phyloP scores from a whole-genome alignment of 2,113 vertebrate genomes.

The Mobula hypostoma region DNA sequence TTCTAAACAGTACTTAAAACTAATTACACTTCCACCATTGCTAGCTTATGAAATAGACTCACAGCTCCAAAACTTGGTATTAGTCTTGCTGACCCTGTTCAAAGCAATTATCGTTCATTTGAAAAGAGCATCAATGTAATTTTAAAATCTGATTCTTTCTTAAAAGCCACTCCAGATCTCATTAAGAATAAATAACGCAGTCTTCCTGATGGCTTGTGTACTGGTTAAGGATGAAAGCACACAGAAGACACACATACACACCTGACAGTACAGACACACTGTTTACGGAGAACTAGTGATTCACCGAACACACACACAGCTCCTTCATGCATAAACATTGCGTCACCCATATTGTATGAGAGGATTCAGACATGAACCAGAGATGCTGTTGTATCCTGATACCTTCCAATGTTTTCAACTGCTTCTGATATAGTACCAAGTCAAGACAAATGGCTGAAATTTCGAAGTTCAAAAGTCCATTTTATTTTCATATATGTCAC shows the following conservation, averaged over 20 bases:
- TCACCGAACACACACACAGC: no score
- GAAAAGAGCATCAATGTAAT: neutral
- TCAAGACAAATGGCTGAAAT: no score
- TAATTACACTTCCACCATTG: neutral
- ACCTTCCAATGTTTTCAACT: no score
- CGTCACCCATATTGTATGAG: no score
- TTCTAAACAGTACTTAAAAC: neutral
- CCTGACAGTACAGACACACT: neutral
- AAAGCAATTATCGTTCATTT: neutral
- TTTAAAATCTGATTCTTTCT: neutral
- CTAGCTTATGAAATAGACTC: neutral
- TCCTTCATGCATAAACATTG: no score
- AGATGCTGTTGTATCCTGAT: no score
- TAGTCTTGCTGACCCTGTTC: slow-evolving; percentile 11
- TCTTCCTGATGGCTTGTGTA: neutral
- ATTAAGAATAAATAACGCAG: neutral
- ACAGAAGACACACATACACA: neutral
- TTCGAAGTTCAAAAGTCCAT: no score
- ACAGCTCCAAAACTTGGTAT: neutral
- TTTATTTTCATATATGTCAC: no score
- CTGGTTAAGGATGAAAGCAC: neutral
- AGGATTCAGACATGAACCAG: no score
- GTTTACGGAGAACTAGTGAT: no score
- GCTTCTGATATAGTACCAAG: no score
- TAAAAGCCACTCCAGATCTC: neutral